Conservation (phyloP, 2,113 vertebrate species). For the Fregata magnificens region DNA sequence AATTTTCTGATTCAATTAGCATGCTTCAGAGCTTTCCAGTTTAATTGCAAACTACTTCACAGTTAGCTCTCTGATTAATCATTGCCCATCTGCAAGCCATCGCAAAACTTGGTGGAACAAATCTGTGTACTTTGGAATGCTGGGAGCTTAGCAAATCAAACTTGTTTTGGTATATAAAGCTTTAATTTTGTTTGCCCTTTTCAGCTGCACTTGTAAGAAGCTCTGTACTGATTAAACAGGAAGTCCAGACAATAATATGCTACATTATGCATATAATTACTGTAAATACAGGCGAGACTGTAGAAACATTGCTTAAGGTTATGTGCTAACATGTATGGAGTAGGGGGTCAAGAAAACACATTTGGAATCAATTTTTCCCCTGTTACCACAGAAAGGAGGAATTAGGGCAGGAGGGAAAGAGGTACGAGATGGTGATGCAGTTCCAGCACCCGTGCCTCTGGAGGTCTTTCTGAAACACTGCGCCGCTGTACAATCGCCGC, state of each 20-base stretch:
- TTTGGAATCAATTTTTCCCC: constrained; percentile 75
- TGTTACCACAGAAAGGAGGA: constrained; percentile 62
- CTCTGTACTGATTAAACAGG: constrained; percentile 82
- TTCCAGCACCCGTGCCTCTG: not conserved
- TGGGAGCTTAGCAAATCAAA: constrained; percentile 87
- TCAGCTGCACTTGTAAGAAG: constrained; percentile 84
- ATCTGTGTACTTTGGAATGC: constrained; percentile 93
- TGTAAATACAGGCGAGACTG: constrained; percentile 80
- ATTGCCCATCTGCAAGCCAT: constrained; percentile 98
- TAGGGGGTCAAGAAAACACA: constrained; percentile 76
- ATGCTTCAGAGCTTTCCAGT: constrained; percentile 99
- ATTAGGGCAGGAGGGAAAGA: not conserved
- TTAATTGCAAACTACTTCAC: constrained; percentile 99
- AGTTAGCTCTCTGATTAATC: constrained; percentile 99
- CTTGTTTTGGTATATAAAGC: constrained; percentile 88
- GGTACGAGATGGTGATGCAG: constrained; percentile 8
- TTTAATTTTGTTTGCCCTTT: constrained; percentile 87
- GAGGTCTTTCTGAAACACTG: constrained; percentile 16
- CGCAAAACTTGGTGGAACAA: constrained; percentile 95
- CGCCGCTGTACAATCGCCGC: not conserved
- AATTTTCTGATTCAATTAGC: constrained; percentile 99
- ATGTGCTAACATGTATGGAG: constrained; percentile 73
- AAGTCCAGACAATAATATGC: constrained; percentile 84
- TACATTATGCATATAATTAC: constrained; percentile 86
- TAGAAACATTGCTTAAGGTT: constrained; percentile 79